Conservation (phyloP, 2,888 invertebrate genomes). For the Allophyes oxyacanthae region DNA sequence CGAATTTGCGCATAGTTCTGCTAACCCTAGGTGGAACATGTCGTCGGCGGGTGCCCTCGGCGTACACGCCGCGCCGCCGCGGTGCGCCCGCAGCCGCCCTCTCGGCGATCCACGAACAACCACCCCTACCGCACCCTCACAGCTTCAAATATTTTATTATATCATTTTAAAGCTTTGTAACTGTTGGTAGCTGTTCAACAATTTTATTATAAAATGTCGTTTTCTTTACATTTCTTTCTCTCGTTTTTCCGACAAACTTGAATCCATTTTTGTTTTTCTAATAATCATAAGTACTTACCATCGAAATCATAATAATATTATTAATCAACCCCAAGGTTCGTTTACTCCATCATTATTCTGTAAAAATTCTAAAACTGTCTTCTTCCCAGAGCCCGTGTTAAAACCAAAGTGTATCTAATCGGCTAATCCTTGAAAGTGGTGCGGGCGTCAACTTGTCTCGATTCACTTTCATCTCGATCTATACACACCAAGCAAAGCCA, state of each 20-base stretch:
- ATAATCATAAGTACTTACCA: no score
- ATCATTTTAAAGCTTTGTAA: conserved; percentile 33
- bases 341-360: no score
- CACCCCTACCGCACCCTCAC: conserved; percentile 60
- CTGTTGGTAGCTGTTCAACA: conserved; percentile 5
- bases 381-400: conserved; percentile 21
- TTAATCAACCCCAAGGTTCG: no score
- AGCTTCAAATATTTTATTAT: conserved; percentile 41
- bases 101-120: conserved; percentile 72
- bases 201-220: no score
- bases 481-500: conserved; percentile 68
- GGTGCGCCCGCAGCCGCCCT: conserved; percentile 64
- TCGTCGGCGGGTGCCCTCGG: conserved; percentile 70
- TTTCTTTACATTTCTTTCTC: no score
- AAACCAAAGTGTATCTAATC: conserved; percentile 59
- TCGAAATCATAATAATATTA: no score
- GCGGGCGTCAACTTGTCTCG: conserved; percentile 81
- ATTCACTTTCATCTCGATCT: conserved; percentile 85
- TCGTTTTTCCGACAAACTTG: no score
- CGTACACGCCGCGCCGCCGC: conserved; percentile 71
- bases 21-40: conserved; percentile 56
- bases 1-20: conserved; percentile 35
- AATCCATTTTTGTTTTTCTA: no score
- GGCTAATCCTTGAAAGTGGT: conserved; percentile 80
- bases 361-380: conserved; percentile 9